Evolutionary conservation across 2,888 invertebrate species (phyloP).

Genomic region (Callyntrura guangdongensis): DNA sequence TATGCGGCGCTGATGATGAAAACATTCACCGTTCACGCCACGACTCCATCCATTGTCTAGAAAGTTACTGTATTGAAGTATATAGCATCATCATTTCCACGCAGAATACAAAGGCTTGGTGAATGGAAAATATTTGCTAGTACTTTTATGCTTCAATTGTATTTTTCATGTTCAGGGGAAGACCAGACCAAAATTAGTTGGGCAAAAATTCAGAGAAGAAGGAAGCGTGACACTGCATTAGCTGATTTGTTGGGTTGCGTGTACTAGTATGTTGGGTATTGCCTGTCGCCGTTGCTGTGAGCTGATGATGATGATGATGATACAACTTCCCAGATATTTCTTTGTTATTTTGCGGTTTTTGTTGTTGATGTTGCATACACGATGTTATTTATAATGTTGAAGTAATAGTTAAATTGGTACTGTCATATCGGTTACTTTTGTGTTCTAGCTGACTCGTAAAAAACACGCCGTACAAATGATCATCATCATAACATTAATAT

Average conservation of each 20-base stretch:
- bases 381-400: conserved; percentile 79
- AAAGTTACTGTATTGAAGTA: not conserved
- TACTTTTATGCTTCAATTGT: not conserved
- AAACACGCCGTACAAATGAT: not conserved
- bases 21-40: not conserved
- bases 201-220: conserved; percentile 61
- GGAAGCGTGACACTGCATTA: conserved; percentile 73
- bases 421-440: conserved; percentile 62
- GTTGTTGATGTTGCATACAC: conserved; percentile 48
- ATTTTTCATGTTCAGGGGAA: conserved; percentile 38
- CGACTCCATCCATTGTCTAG: not conserved
- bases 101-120: not conserved
- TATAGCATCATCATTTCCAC: not conserved
- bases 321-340: conserved; percentile 62
- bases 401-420: conserved; percentile 73
- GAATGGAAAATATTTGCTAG: not conserved
- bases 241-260: conserved; percentile 45
- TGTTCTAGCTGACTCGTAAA: not conserved
- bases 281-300: not conserved
- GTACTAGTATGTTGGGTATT: not conserved
- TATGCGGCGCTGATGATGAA: too few species aligned
- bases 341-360: conserved; percentile 64
- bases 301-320: conserved; percentile 10
- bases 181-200: conserved; percentile 46
- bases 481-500: not conserved